Conservation (phyloP, 2,113 vertebrate species). For the Ahaetulla prasina region DNA sequence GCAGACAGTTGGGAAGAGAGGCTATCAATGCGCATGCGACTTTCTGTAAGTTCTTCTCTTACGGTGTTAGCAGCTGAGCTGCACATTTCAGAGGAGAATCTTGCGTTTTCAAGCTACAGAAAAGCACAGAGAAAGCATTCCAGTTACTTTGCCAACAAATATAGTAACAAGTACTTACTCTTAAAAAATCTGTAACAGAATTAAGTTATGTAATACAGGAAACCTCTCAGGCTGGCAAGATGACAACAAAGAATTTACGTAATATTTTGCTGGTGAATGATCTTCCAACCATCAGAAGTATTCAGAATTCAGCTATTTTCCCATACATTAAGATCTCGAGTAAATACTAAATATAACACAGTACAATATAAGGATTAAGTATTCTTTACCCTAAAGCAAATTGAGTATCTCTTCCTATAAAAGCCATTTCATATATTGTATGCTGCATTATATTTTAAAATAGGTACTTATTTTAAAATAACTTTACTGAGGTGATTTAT, state of each 20-base stretch:
- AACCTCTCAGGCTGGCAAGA: slow-evolving; percentile 13
- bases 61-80: slow-evolving; percentile 70
- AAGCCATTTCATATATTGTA: neutral
- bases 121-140: neutral
- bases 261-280: neutral
- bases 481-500: neutral
- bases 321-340: neutral
- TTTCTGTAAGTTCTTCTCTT: slow-evolving; percentile 84
- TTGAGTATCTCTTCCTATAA: neutral
- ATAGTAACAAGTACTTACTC: slow-evolving; percentile 32
- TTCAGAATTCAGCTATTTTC: neutral
- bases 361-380: neutral
- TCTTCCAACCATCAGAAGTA: neutral
- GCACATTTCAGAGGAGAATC: slow-evolving; percentile 78
- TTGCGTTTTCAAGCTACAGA: slow-evolving; percentile 82
- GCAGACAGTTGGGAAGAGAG: slow-evolving; percentile 76
- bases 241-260: neutral
- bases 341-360: neutral
- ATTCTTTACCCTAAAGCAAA: neutral
- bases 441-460: neutral
- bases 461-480: neutral
- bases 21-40: slow-evolving; percentile 74
- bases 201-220: slow-evolving; percentile 14
- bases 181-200: slow-evolving; percentile 6
- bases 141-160: slow-evolving; percentile 35